These are phyloP conservation scores for Petromus typicus DNA, from an alignment of 2,113 vertebrate species.

Conservation along the genomic window DNA sequence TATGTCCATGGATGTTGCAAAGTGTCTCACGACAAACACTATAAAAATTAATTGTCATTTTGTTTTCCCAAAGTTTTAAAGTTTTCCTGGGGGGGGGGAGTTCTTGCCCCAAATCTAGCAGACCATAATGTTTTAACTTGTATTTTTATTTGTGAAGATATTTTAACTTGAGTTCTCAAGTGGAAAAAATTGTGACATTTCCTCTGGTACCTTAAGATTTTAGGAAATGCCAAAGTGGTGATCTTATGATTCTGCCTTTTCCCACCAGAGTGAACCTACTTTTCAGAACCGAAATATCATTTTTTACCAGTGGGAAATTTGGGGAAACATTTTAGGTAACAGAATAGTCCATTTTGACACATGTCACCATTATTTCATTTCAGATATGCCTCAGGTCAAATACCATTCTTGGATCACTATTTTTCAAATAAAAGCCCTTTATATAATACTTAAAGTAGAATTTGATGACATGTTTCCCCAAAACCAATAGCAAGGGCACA, in stretches of 20 bases:
- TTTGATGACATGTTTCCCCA: slow-evolving; percentile 53
- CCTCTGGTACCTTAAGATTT: slow-evolving; percentile 50
- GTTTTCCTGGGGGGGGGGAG: neutral
- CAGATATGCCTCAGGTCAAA: slow-evolving; percentile 73
- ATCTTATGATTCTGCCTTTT: slow-evolving; percentile 76
- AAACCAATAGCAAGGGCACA: slow-evolving; percentile 10
- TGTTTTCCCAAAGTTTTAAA: slow-evolving; percentile 45
- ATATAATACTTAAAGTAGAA: slow-evolving; percentile 49
- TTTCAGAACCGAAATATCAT: slow-evolving; percentile 76
- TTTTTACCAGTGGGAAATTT: slow-evolving; percentile 73
- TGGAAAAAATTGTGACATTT: slow-evolving; percentile 41
- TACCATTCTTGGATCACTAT: slow-evolving; percentile 53
- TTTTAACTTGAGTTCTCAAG: slow-evolving; percentile 66
- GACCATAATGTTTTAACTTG: slow-evolving; percentile 8
- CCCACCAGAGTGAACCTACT: slow-evolving; percentile 74
- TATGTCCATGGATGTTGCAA: neutral
- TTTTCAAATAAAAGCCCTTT: slow-evolving; percentile 70
- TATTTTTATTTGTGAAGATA: slow-evolving; percentile 64
- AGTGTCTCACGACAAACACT: neutral
- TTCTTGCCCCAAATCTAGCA: slow-evolving; percentile 31
- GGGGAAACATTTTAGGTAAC: slow-evolving; percentile 70
- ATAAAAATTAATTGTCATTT: slow-evolving; percentile 26
- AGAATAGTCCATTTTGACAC: slow-evolving; percentile 71
- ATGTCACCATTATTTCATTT: slow-evolving; percentile 72
- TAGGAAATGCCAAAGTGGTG: slow-evolving; percentile 51